Evolutionary conservation across 2,797 vertebrate species (phyloP).

Genomic region (Phylloscopus collybita): DNA sequence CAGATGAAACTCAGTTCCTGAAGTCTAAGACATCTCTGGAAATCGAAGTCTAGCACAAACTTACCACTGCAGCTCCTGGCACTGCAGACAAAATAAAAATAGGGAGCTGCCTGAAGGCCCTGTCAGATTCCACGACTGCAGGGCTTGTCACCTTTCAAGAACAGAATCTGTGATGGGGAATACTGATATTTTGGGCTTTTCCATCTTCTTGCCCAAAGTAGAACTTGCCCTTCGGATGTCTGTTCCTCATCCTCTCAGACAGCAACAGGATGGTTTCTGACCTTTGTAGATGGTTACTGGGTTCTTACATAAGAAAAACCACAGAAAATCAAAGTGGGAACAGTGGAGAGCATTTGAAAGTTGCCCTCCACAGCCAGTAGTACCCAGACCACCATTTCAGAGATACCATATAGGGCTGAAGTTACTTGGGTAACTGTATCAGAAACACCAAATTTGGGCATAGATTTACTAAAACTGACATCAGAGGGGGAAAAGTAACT

Average conservation of each 20-base stretch:
- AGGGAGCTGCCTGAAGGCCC: background rate
- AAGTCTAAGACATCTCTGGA: background rate
- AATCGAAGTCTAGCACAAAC: background rate
- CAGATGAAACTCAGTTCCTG: background rate
- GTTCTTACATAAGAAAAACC: background rate
- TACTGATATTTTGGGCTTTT: background rate
- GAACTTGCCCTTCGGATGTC: background rate
- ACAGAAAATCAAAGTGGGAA: rapidly evolving
- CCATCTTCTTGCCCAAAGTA: background rate
- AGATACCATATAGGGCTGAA: background rate
- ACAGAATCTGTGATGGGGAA: background rate
- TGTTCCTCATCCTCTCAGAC: background rate
- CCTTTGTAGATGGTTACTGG: rapidly evolving
- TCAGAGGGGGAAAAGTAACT: rapidly evolving
- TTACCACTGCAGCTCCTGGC: background rate
- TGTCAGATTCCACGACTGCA: background rate
- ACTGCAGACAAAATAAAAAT: background rate
- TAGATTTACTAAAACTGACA: background rate
- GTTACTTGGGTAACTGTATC: background rate
- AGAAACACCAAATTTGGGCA: background rate
- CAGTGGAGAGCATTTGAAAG: background rate
- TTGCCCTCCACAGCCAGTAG: background rate
- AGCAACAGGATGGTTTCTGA: background rate
- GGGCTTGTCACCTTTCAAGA: background rate
- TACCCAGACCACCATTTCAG: background rate